Evolutionary conservation across 1,140 invertebrate genomes (phyloP).

Genomic region (Tetramorium parvispinum): DNA sequence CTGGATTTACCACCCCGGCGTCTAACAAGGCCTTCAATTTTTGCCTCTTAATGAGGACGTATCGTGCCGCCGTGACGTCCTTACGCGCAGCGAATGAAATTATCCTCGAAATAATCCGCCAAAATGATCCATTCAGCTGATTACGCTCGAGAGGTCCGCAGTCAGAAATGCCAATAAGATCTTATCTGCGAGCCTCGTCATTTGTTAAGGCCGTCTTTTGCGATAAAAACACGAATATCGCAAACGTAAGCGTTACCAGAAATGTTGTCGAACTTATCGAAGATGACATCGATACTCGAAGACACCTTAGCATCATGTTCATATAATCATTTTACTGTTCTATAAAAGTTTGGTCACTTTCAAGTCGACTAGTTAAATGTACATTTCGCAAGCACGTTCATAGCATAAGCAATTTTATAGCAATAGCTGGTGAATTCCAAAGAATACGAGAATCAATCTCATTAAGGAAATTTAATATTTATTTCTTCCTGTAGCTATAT

Average conservation of each 20-base stretch:
- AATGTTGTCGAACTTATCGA: slow-evolving; percentile 40
- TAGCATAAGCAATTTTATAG: slow-evolving; percentile 21
- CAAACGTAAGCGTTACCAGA: slow-evolving; percentile 31
- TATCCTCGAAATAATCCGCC: slow-evolving; percentile 76
- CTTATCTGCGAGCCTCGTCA: slow-evolving; percentile 33
- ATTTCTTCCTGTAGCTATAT: background rate
- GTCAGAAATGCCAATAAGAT: slow-evolving; percentile 34
- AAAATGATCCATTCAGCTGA: slow-evolving; percentile 47
- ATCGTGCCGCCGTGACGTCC: slow-evolving; percentile 70
- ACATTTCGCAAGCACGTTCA: background rate
- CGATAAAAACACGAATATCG: slow-evolving; percentile 11
- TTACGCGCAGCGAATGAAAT: slow-evolving; percentile 77
- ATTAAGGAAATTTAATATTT: too few species aligned
- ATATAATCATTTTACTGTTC: slow-evolving; percentile 6
- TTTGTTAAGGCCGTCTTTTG: background rate
- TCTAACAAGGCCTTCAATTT: slow-evolving; percentile 77
- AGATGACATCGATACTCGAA: background rate
- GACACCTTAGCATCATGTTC: background rate
- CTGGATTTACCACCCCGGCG: slow-evolving; percentile 77
- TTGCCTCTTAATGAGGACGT: slow-evolving; percentile 79
- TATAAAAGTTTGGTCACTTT: background rate
- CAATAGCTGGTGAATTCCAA: background rate
- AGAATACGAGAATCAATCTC: background rate
- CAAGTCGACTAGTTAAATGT: background rate
- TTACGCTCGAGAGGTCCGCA: background rate